Percentiles rank a stretch among this genome's conserved stretches.
Conservation (phyloP, 2,797 vertebrate genomes). For the Knipowitschia caucasica region DNA sequence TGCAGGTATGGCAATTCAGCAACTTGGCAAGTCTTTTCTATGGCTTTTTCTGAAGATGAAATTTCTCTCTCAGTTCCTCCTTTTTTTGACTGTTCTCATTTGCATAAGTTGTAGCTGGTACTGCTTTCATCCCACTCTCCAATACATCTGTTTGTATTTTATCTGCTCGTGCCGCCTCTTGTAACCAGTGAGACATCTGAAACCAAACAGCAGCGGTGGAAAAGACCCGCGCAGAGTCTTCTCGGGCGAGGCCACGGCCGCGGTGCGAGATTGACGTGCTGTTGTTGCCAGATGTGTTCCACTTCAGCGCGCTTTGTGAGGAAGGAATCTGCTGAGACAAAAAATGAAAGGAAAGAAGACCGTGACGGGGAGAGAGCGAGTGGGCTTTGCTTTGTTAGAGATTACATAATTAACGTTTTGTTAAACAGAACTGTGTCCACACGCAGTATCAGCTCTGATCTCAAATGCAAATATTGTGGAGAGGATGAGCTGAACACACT, state of each 20-base stretch:
- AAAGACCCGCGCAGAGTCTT: conserved; percentile 36
- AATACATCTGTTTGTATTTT: not conserved
- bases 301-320: conserved; percentile 43
- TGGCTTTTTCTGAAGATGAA: conserved; percentile 28
- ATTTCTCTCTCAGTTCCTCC: conserved; percentile 22
- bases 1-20: no score
- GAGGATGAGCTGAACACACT: conserved; percentile 38
- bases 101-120: conserved; percentile 28
- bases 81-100: conserved; percentile 26
- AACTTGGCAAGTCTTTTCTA: conserved; percentile 37
- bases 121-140: conserved; percentile 22
- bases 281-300: conserved; percentile 51
- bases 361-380: conserved; percentile 30
- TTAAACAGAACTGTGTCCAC: conserved; percentile 58
- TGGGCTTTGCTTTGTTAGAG: conserved; percentile 54
- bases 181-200: conserved; percentile 40
- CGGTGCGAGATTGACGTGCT: conserved; percentile 53
- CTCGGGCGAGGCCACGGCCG: conserved; percentile 53
- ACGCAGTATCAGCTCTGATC: conserved; percentile 59
- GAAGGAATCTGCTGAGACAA: conserved; percentile 17
- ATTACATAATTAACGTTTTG: conserved; percentile 67
- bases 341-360: conserved; percentile 14
- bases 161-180: conserved; percentile 6
- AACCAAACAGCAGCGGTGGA: conserved; percentile 54
- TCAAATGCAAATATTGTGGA: conserved; percentile 59